phyloP scores from a whole-genome alignment of 2,113 vertebrate genomes.

The Pangasianodon hypophthalmus region DNA sequence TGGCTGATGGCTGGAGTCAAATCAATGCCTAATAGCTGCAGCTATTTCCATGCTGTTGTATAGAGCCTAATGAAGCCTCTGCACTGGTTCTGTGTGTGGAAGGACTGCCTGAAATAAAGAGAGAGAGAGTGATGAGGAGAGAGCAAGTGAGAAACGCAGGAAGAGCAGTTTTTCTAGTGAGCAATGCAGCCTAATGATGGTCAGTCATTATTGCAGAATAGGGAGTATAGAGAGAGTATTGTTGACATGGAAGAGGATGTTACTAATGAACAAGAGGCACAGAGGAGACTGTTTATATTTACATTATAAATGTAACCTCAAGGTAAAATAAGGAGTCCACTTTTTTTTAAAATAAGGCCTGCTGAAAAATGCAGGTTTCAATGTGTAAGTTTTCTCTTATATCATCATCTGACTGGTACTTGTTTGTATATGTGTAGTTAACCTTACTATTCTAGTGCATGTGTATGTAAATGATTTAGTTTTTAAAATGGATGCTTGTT shows the following conservation, averaged over 20 bases:
- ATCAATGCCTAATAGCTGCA: slow-evolving; percentile 55
- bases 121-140: slow-evolving; percentile 1
- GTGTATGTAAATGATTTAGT: background rate
- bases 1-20: slow-evolving; percentile 29
- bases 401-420: background rate
- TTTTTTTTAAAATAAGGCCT: too few species aligned
- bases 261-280: background rate
- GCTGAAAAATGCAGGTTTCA: too few species aligned
- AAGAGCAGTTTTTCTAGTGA: slow-evolving; percentile 8
- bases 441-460: background rate
- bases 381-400: background rate
- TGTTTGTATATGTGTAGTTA: background rate
- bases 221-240: background rate
- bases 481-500: background rate
- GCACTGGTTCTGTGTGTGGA: slow-evolving; percentile 1
- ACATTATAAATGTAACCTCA: slow-evolving; percentile 15
- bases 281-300: background rate
- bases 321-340: background rate
- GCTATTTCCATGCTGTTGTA: slow-evolving; percentile 43
- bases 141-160: slow-evolving; percentile 25
- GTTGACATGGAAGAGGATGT: slow-evolving; percentile 17
- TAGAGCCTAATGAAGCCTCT: slow-evolving; percentile 34
- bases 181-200: slow-evolving; percentile 21
- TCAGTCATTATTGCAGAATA: background rate
- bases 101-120: background rate